phyloP scores from a whole-genome alignment of 2,888 invertebrate genomes.

The Eupithecia abbreviata region DNA sequence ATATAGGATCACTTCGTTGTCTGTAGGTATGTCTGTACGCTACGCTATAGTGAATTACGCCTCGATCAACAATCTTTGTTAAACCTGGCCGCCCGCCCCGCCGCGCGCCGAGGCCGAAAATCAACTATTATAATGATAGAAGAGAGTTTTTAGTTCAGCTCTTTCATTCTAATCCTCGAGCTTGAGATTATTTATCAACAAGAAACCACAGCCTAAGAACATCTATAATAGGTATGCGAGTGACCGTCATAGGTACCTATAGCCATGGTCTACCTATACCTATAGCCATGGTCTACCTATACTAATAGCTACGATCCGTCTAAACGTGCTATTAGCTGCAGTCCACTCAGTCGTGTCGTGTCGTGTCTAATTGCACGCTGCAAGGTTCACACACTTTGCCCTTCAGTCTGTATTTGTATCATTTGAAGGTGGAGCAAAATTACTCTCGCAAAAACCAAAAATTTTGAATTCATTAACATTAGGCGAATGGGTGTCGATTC shows the following conservation, averaged over 20 bases:
- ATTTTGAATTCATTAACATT: too few species aligned
- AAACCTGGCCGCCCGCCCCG: neutral
- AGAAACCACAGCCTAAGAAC: neutral
- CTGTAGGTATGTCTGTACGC: neutral
- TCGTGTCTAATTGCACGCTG: neutral
- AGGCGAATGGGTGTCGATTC: too few species aligned
- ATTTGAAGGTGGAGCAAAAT: neutral
- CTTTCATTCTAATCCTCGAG: neutral
- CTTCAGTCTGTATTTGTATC: neutral
- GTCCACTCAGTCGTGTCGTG: neutral
- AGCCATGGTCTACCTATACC: neutral
- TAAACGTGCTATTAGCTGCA: neutral
- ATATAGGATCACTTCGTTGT: neutral
- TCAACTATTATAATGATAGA: too few species aligned
- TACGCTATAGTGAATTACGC: neutral
- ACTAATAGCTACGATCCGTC: neutral
- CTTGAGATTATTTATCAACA: neutral
- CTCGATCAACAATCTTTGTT: too few species aligned
- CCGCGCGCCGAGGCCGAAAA: too few species aligned
- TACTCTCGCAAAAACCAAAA: neutral
- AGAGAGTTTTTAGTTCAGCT: neutral
- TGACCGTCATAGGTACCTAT: neutral
- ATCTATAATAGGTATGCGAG: neutral
- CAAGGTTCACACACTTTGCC: constrained; percentile 5
- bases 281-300: too few species aligned